Evolutionary conservation across 2,113 vertebrate species (phyloP), one percentile per base, ranked within the genome.

Genomic region (Hystrix brachyura): DNA sequence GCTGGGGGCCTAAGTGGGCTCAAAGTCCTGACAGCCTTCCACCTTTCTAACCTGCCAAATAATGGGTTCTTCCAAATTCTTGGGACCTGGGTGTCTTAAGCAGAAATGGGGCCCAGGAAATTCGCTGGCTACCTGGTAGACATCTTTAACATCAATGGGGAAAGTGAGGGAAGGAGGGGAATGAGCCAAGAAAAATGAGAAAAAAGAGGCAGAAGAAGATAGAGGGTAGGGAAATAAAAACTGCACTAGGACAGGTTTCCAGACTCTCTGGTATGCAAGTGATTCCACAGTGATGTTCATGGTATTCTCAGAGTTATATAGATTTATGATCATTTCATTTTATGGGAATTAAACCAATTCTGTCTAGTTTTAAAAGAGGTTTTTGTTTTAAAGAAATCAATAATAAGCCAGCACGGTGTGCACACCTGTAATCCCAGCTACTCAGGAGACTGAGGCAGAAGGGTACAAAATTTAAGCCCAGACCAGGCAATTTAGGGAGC

Each of bases 221-320:
- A 17, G 32, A 46, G 19, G 0, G 38, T 32, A 7, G 59, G 14
- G 43, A 69, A 23, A 7, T 11, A 7, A 23, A 29, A 19, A 55
- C 43, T 18, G 29, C 7, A 38, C n/a, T 7, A 51, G 48, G 38
- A 51, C 34, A 34, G 0, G 7, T 9, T 51, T 43, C 43, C 23
- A 57, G 71, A 46, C 32, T 71, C 48, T 43, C 5, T 15, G 64
- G 59, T 27, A 0, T 4, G 0, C 8, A 4, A 0, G 11, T 5
- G 2, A 6, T 10, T 87, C 71, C 55, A 2, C 6, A 7, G 8
- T n/a, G 11, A 34, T 62, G 48, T 72, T 19, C 21, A 7, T 7
- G 1, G 13, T 14, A 4, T 51, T 13, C 43, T 85, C 60, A 89
- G 57, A 51, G 46, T 60, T 14, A 6, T 0, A 4, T 29, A 85